Evolutionary conservation across 2,888 invertebrate genomes (phyloP).

Genomic region (Rhingia rostrata): DNA sequence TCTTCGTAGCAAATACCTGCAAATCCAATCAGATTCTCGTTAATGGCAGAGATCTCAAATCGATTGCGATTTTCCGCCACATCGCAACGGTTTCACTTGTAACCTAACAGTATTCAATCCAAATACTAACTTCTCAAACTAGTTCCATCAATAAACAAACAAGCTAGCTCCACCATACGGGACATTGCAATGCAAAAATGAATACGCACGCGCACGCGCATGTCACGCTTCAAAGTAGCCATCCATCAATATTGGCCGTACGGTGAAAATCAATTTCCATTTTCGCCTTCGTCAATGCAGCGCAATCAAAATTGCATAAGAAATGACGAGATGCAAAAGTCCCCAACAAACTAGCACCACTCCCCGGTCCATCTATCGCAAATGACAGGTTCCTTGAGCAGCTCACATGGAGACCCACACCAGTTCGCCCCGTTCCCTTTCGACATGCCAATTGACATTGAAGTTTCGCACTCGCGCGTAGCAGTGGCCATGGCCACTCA

Average conservation of each 20-base stretch:
- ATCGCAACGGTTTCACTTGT: no score
- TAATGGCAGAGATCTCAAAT: no score
- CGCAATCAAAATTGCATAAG: slow-evolving; percentile 61
- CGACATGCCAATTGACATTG: slow-evolving; percentile 51
- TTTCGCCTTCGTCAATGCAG: slow-evolving; percentile 29
- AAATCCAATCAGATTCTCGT: no score
- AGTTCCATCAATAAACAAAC: no score
- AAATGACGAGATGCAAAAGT: slow-evolving; percentile 50
- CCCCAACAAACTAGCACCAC: slow-evolving; percentile 33
- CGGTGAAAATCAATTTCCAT: slow-evolving; percentile 62
- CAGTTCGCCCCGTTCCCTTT: background rate
- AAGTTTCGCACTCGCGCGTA: slow-evolving; percentile 58
- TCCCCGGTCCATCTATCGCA: slow-evolving; percentile 34
- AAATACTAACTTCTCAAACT: no score
- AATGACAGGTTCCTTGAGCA: slow-evolving; percentile 39
- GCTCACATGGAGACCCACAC: slow-evolving; percentile 38
- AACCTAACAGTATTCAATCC: no score
- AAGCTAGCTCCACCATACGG: no score
- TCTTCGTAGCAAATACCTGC: no score
- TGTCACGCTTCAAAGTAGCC: slow-evolving; percentile 30
- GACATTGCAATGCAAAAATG: background rate
- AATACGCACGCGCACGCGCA: background rate
- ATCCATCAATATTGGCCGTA: slow-evolving; percentile 39
- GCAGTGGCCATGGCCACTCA: background rate
- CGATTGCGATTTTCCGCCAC: no score